Percentiles rank a stretch among this genome's conserved stretches.
These are phyloP conservation scores for Aromia moschata DNA, from an alignment of 2,888 invertebrate species.

Conservation along the genomic window DNA sequence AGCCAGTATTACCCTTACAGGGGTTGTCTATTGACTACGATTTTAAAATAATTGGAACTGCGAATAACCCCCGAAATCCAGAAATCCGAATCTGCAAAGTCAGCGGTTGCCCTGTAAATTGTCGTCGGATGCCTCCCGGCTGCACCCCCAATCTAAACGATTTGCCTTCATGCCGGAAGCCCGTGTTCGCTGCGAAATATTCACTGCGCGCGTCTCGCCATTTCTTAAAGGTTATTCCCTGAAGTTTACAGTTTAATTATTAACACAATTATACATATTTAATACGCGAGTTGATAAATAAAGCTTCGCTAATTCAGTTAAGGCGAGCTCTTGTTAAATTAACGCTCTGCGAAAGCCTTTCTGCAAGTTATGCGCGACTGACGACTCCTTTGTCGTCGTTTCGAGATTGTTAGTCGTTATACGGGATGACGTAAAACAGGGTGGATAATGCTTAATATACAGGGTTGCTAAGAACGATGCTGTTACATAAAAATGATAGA, in stretches of 20 bases:
- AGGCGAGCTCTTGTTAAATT: neutral
- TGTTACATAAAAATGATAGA: too few relatives aligned
- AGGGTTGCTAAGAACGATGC: too few relatives aligned
- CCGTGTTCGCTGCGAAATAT: constrained; percentile 30
- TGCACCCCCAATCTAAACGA: constrained; percentile 32
- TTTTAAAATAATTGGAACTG: too few relatives aligned
- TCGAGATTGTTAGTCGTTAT: too few relatives aligned
- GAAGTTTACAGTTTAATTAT: neutral
- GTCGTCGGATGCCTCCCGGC: constrained; percentile 10
- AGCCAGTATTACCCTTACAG: too few relatives aligned
- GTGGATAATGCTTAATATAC: too few relatives aligned
- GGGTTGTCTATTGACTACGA: too few relatives aligned
- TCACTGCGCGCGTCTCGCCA: constrained; percentile 27
- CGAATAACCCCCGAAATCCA: too few relatives aligned
- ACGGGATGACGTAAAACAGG: too few relatives aligned
- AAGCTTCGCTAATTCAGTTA: neutral
- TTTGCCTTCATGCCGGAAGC: constrained; percentile 30
- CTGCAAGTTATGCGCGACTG: too few relatives aligned
- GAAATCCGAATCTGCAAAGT: too few relatives aligned
- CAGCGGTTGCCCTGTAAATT: constrained; percentile 15
- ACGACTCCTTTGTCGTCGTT: too few relatives aligned
- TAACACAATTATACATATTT: neutral
- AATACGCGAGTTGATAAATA: neutral
- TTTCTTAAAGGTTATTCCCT: constrained; percentile 11
- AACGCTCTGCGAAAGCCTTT: neutral